Conservation (phyloP, 2,113 vertebrate genomes). For the Pterophyllum scalare region DNA sequence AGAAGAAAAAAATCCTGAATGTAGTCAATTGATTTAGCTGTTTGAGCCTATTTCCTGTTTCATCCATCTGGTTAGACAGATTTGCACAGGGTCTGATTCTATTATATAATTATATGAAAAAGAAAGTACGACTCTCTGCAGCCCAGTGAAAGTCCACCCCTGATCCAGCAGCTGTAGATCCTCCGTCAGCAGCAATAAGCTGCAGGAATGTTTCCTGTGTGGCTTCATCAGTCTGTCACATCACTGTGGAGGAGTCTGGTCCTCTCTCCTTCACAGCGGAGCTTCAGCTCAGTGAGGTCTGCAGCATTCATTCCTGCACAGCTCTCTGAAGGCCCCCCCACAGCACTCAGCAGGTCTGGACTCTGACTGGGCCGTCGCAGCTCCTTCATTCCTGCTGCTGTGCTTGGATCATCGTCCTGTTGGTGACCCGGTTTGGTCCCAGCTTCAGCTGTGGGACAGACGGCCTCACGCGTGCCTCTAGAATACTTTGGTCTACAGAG, state of each 20-base stretch:
- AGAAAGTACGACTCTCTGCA: not conserved
- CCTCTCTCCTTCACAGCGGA: too few relatives aligned
- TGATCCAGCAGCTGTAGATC: not conserved
- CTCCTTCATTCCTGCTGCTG: too few relatives aligned
- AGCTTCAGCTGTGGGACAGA: not conserved
- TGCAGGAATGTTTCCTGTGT: too few relatives aligned
- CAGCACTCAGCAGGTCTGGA: too few relatives aligned
- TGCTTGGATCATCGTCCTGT: not conserved
- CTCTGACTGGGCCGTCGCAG: not conserved
- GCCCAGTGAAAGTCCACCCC: fast-evolving
- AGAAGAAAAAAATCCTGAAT: not conserved
- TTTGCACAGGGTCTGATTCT: too few relatives aligned
- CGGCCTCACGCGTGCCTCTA: not conserved
- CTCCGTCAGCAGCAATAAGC: not conserved
- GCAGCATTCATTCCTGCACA: not conserved
- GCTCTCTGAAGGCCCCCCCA: not conserved
- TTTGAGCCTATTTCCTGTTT: not conserved
- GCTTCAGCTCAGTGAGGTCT: not conserved
- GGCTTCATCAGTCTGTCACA: too few relatives aligned
- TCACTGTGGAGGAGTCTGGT: too few relatives aligned
- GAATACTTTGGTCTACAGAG: not conserved
- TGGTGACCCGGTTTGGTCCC: too few relatives aligned
- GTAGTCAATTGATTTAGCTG: not conserved
- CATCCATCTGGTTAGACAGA: not conserved
- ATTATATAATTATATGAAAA: not conserved